These are phyloP conservation scores for Hypocryptadius cinnamomeus DNA, from an alignment of 2,113 vertebrate genomes.

Conservation along the genomic window DNA sequence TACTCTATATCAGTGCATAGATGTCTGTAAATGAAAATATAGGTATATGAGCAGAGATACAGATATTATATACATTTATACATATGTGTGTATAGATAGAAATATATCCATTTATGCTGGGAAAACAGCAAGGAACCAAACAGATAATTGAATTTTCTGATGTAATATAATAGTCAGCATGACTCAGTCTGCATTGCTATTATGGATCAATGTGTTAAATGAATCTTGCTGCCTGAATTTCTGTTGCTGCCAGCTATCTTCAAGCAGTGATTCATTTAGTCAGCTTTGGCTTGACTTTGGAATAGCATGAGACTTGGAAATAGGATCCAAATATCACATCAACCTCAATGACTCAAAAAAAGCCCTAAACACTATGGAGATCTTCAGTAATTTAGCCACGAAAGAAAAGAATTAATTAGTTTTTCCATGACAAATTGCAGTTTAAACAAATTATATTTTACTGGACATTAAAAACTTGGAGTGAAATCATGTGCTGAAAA, in stretches of 20 bases:
- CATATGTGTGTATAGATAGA: background rate
- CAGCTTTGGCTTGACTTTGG: background rate
- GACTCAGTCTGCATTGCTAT: background rate
- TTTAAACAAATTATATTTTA: background rate
- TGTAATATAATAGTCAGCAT: background rate
- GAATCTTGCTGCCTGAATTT: background rate
- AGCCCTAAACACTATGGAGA: background rate
- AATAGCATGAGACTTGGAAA: background rate
- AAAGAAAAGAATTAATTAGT: background rate
- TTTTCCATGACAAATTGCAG: background rate
- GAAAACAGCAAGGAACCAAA: background rate
- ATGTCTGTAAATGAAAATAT: background rate
- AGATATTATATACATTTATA: background rate
- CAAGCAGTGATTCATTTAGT: conserved; percentile 7
- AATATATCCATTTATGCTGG: background rate
- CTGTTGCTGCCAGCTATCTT: background rate
- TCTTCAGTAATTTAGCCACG: background rate
- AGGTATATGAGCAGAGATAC: background rate
- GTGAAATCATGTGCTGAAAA: background rate
- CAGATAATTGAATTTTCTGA: background rate
- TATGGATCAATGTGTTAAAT: conserved; percentile 26
- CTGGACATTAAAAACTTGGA: background rate
- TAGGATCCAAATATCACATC: background rate
- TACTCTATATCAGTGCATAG: background rate
- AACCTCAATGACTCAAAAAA: background rate